Evolutionary conservation across 2,888 invertebrate genomes (phyloP), one percentile per base, ranked within the genome.

Genomic region (Drosophila longiperda): DNA sequence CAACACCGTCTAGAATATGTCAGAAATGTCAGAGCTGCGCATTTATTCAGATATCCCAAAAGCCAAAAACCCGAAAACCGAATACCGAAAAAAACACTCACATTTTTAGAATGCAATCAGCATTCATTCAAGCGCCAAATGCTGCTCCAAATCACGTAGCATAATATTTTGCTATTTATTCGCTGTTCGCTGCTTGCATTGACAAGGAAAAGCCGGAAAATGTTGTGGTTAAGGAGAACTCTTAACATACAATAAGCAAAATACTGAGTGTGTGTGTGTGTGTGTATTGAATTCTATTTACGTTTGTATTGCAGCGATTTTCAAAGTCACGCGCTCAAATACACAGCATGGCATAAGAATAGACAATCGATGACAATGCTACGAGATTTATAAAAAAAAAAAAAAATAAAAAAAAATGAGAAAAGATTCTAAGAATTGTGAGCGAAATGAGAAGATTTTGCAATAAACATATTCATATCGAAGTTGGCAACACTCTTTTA

Each of bases 241-340:
- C 67, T n/a, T 32, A 58, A 67, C 62, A 32, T 50, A 38, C 45
- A 15, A 32, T 38, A 55, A 55, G 12, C 26, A 59, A 38, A 59
- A 55, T 53, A 38, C 29, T 12, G 29, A 29, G 29, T 6, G 29
- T 57, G 8, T 50, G n/a, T 50, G 9, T 57, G 23, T 53, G 12
- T 36, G 7, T 15, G 20, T 11, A 38, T 55, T 55, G 38, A 38
- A 26, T 63, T 48, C 73, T 73, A 68, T 63, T 52, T 73, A 65
- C 63, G 66, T 48, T 40, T 69, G 75, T 58, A 79, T 70, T 69
- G 66, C 73, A 70, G 61, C 71, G 74, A 76, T 82, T 87, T 83
- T 85, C 89, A 85, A 89, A 89, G 87, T 87, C 87, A 87, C 83
- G 89, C 87, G 84, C 83, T 66, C 50, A 67, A 63, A 61, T 66